Evolutionary conservation across 2,888 invertebrate genomes (phyloP), one percentile per base, ranked within the genome.

Genomic region (Alloscopus bannaensis): DNA sequence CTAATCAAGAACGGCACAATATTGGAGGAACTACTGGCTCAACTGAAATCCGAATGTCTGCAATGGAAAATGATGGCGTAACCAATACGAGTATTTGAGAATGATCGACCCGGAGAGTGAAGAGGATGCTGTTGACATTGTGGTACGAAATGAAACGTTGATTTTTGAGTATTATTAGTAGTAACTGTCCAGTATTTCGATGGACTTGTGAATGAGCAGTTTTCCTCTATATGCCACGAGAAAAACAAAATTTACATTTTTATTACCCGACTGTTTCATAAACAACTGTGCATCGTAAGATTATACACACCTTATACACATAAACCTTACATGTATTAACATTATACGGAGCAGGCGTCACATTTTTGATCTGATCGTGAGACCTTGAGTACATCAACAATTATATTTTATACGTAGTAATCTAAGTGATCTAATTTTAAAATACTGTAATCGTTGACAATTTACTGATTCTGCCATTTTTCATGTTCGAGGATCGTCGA

Each of bases 31-130:
- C 1, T 6, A 4, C 16, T n/a, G 36, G 6, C 8, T 36, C 36
- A 36, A 6, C 8, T 6, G 36, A 36, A 36, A 36, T 13, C 13
- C 36, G 36, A 8, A 36, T 36, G 47, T 47, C 47, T 3, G 18
- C 11, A 47, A 47, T 47, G 18, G 59, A 18, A 20, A 18, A 36
- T 65, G 40, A 29, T 8, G 47, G 16, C 16, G n/a, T 52, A n/a
- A 66, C 66, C 20, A 66, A 66, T 42, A 66, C 66, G 24, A 52
- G 66, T 22, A 66, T 66, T 36, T 66, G 24, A 6, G 50, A 52
- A n/a, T 22, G 24, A 52, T 42, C 36, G 42, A n/a, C n/a, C n/a
- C n/a, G n/a, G n/a, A n/a, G n/a, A n/a, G n/a, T n/a, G 47, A 18
- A 47, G n/a, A 3, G 47, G 47, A 47, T n/a, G n/a, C n/a, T n/a